phyloP scores from a whole-genome alignment of 2,888 invertebrate genomes.

The Orthosia cruda region DNA sequence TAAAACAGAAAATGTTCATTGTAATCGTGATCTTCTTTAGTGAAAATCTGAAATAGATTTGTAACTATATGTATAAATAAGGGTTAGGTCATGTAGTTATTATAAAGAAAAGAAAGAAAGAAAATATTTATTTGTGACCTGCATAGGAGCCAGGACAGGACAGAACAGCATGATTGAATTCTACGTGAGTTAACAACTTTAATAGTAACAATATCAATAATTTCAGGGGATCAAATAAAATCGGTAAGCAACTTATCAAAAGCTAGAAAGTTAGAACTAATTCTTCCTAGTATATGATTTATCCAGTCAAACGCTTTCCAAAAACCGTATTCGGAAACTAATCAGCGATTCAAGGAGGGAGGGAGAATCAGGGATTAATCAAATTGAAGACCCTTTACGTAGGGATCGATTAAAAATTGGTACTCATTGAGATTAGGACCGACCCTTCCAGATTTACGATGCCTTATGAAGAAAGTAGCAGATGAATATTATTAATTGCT shows the following conservation, averaged over 20 bases:
- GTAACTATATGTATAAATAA: no score
- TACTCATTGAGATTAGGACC: conserved; percentile 65
- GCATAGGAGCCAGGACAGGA: no score
- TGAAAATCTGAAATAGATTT: neutral
- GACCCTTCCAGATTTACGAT: conserved; percentile 68
- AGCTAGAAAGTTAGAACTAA: neutral
- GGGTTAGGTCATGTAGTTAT: neutral
- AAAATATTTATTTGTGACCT: no score
- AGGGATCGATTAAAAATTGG: conserved; percentile 70
- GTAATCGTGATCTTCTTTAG: neutral
- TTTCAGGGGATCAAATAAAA: neutral
- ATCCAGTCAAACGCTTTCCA: no score
- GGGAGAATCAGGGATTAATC: conserved; percentile 66
- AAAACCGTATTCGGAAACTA: conserved; percentile 57
- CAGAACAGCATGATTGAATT: no score
- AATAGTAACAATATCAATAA: neutral
- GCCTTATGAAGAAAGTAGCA: conserved; percentile 58
- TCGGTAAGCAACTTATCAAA: neutral
- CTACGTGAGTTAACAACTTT: neutral
- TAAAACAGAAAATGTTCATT: conserved; percentile 10
- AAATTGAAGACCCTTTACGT: conserved; percentile 65
- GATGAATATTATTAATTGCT: conserved; percentile 60
- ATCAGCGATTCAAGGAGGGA: conserved; percentile 62
- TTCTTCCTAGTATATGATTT: neutral
- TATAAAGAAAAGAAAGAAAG: no score